phyloP scores from a whole-genome alignment of 2,113 vertebrate genomes.

The Etheostoma cragini region DNA sequence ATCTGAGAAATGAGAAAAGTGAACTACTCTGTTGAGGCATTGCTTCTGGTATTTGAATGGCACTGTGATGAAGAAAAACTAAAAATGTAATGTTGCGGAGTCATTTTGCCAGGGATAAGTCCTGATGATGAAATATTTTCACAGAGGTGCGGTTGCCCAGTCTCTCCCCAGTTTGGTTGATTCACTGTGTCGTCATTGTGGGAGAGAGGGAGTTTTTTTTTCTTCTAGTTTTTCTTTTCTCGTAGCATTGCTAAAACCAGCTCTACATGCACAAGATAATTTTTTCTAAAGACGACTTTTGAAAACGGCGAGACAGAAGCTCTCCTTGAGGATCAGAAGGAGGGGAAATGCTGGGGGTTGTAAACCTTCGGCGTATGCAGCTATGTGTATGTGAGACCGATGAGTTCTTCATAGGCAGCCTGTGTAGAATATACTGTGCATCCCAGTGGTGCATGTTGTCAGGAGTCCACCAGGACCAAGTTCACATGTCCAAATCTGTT shows the following conservation, averaged over 20 bases:
- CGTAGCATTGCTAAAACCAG: not conserved
- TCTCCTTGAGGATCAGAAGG: constrained; percentile 8
- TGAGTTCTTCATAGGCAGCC: constrained; percentile 42
- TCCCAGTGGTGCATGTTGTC: constrained; percentile 61
- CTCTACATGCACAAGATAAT: not conserved
- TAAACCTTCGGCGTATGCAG: constrained; percentile 43
- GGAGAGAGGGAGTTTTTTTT: constrained; percentile 27
- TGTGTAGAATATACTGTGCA: constrained; percentile 46
- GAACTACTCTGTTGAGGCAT: constrained; percentile 10
- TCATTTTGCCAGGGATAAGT: constrained; percentile 29
- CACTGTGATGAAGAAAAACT: constrained; percentile 22
- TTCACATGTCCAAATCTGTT: constrained; percentile 73
- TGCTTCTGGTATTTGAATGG: constrained; percentile 1
- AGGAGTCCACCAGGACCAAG: constrained; percentile 62
- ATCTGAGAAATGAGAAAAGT: not conserved
- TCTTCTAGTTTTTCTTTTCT: constrained; percentile 2
- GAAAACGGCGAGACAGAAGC: constrained; percentile 16
- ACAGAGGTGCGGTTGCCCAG: constrained; percentile 39
- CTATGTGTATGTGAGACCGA: constrained; percentile 32
- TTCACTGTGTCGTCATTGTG: constrained; percentile 44
- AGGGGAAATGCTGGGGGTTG: constrained; percentile 3
- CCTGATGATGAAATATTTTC: constrained; percentile 40
- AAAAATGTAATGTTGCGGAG: not conserved
- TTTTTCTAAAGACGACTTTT: constrained; percentile 27
- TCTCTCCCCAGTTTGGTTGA: constrained; percentile 25